Base-by-base conservation (phyloP, 2,888 invertebrate genomes). In the Hirtodrosophila duncani region DNA sequence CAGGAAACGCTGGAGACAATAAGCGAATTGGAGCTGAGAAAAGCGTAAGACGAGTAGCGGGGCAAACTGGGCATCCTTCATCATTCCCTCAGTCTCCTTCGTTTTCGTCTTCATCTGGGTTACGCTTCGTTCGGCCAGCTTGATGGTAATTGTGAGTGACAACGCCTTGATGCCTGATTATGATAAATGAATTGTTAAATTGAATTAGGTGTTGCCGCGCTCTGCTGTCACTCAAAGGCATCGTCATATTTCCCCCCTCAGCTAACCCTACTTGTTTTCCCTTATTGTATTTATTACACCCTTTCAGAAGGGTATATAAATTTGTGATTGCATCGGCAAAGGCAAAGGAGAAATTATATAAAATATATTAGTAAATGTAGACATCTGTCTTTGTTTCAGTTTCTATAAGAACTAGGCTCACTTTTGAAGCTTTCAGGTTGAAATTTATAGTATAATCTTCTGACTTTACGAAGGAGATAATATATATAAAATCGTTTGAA, bases 171-270 rank as follows among this genome's bases (percentile, higher is more conserved):
- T 78, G 78, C 67, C 72, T 79, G 79, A 80, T 81, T 81, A 79
- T 80, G 81, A 80, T 81, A 81, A 81, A 80, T 80, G 78, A 80
- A 81, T 81, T 79, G 81, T 77, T 80, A 80, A 80, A 81, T 80
- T 80, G 74, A 77, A 80, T 80, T 81, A 80, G 80, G 81, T 80
- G 80, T 79, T 80, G 81, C 77, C 74, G 63, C 58, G 64, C 48
- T 21, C 41, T 62, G 72, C 77, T 82, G 83, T 79, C 82, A 79
- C 71, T 82, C 81, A 78, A 61, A 59, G 34, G 51, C 63, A 39
- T 61, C 57, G 75, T 61, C 77, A 58, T 48, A 56, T 61, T 58
- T 79, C 42, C 39, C 51, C 34, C 30, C 39, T 16, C 23, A 21
- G 9, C 24, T 14, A 10, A 1, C 29, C 24, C 20, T 20, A 18